A percentile compares a stretch with the other conserved stretches of the same genome.
These are phyloP conservation scores for Neocrepidodera transversa DNA, from an alignment of 2,888 invertebrate genomes.

Conservation along the genomic window DNA sequence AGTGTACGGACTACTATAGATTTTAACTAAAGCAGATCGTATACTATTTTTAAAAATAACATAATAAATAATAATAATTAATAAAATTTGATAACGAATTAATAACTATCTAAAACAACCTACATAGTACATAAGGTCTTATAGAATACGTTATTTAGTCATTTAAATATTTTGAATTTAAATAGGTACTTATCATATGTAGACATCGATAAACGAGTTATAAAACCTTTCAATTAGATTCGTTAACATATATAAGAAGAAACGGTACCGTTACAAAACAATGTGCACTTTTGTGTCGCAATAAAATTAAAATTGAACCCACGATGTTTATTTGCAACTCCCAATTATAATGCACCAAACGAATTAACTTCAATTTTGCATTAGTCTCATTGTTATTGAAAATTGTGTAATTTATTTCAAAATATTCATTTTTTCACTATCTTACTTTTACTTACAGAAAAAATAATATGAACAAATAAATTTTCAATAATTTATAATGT, in stretches of 20 bases:
- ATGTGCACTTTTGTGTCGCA: slow-evolving; percentile 19
- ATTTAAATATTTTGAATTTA: not conserved
- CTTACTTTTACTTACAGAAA: not conserved
- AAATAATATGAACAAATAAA: not conserved
- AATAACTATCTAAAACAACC: no score
- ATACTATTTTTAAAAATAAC: no score
- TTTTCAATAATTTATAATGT: not conserved
- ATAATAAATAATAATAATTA: no score
- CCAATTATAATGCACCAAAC: slow-evolving; percentile 20
- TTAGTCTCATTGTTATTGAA: slow-evolving; percentile 18
- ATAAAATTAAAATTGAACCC: slow-evolving; percentile 19
- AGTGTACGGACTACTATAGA: no score
- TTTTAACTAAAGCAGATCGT: no score
- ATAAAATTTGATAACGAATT: no score
- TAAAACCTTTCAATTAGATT: slow-evolving; percentile 10
- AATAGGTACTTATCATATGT: slow-evolving; percentile 5
- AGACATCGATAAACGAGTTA: slow-evolving; percentile 9
- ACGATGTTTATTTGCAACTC: slow-evolving; percentile 18
- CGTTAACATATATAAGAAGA: slow-evolving; percentile 15
- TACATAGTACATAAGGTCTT: not conserved
- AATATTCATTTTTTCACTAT: slow-evolving; percentile 1
- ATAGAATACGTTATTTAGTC: not conserved
- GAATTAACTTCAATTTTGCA: slow-evolving; percentile 17
- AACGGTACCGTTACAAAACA: slow-evolving; percentile 14
- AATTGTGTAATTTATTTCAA: slow-evolving; percentile 8